A percentile compares a stretch with the other conserved stretches of the same genome.
Conservation (phyloP, 2,113 vertebrate genomes). For the Erythrocercus mccallii region DNA sequence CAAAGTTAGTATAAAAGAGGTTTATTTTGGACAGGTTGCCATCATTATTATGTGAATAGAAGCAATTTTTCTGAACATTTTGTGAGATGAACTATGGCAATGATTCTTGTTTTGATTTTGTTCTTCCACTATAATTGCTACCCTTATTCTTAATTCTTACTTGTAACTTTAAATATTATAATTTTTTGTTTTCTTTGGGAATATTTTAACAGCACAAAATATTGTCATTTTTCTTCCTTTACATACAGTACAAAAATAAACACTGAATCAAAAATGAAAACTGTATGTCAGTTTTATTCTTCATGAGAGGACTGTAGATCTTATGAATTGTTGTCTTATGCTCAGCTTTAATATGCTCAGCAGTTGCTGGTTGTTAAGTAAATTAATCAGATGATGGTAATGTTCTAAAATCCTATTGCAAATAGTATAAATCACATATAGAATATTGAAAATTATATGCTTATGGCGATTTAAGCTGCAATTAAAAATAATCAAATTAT, state of each 20-base stretch:
- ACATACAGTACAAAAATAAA: not conserved
- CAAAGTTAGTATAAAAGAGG: not conserved
- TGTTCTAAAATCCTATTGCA: not conserved
- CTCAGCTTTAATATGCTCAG: not conserved
- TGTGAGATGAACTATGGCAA: fast-evolving
- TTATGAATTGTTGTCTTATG: not conserved
- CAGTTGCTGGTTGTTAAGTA: not conserved
- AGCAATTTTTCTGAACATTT: not conserved
- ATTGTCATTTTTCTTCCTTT: not conserved
- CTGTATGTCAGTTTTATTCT: not conserved
- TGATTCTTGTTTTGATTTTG: not conserved
- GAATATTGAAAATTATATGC: conserved; percentile 2
- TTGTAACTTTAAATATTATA: not conserved
- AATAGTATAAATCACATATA: not conserved
- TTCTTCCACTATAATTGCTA: not conserved
- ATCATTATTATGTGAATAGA: not conserved
- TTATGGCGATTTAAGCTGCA: conserved; percentile 9
- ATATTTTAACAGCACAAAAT: not conserved
- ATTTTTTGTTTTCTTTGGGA: not conserved
- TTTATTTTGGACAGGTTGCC: not conserved
- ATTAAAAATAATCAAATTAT: conserved; percentile 44
- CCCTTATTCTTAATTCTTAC: not conserved
- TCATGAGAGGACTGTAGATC: not conserved
- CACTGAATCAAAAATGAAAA: not conserved
- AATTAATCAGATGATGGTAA: conserved; percentile 11